Conservation (phyloP, 2,797 vertebrate genomes). For the Amblyraja radiata region DNA sequence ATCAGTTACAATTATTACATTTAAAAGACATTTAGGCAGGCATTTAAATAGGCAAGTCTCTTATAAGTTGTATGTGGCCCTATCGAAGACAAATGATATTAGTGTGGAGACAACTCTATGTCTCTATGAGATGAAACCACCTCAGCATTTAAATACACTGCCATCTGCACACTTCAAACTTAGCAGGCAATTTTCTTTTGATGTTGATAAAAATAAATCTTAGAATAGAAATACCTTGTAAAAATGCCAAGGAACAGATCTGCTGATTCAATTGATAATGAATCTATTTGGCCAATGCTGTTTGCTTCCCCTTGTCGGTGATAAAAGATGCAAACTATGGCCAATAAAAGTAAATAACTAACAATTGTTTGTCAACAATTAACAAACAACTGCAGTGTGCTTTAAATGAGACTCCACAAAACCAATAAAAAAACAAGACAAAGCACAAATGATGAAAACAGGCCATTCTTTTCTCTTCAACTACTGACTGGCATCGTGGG, state of each 20-base stretch:
- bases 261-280: neutral
- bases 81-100: too few species aligned
- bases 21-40: too few species aligned
- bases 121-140: neutral
- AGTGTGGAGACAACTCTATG: too few species aligned
- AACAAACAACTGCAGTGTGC: neutral
- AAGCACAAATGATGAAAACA: neutral
- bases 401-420: neutral
- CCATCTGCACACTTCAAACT: neutral
- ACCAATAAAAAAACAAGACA: neutral
- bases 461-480: neutral
- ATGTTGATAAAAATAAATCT: neutral
- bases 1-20: too few species aligned
- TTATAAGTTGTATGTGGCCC: too few species aligned
- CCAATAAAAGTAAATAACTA: neutral
- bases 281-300: too few species aligned
- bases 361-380: neutral
- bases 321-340: neutral
- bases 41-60: too few species aligned
- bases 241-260: constrained; percentile 11
- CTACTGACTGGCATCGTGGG: neutral
- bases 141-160: neutral
- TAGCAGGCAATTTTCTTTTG: neutral
- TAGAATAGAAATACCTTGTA: neutral
- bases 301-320: neutral